Base-by-base conservation (phyloP, 2,888 invertebrate genomes). In the Spisula solida region DNA sequence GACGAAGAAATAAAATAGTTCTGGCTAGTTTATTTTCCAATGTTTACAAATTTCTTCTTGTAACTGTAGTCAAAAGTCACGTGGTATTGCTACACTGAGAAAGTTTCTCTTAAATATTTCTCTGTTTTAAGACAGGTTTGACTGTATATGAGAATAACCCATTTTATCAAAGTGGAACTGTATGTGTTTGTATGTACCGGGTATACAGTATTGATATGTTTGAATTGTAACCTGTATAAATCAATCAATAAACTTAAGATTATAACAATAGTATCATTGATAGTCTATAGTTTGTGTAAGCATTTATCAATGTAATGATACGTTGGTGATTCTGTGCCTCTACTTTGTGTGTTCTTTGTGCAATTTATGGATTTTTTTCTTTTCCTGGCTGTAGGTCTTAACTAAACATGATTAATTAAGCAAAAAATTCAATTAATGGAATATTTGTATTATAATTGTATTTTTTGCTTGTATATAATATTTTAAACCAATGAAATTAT, bases 221-320 rank as follows among this genome's bases (percentile, higher is more conserved):
- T 66, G 60, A 66, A 66, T 66, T 5, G 60, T 2, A 25, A 25
- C 60, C 25, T 8, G 25, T n/a, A 66, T 25, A 66, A 41, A 78
- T 34, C 75, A 84, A 84, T 84, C 84, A 84, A 84, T 84, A 84
- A 31, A 25, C 48, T 82, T 48, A 29, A 51, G 31, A 51, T 29
- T 34, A 16, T 55, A 84, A 83, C 83, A 83, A 83, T 70, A 48
- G 78, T 84, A 84, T 84, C 84, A 75, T 4, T 25, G 84, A 84
- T 84, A 25, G 6, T 75, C 55, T 6, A 31, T 41, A 70, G 55
- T 75, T 84, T 51, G 51, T 51, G 31, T 75, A 48, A 51, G 78
- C 51, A 48, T 84, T 81, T 4, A 66, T 66, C 66, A 78, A 16
- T 34, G n/a, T 34, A 66, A 66, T 66, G 60, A 66, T 41, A 66